These are phyloP conservation scores for Agelastica alni DNA, from an alignment of 2,888 invertebrate species.

Conservation along the genomic window DNA sequence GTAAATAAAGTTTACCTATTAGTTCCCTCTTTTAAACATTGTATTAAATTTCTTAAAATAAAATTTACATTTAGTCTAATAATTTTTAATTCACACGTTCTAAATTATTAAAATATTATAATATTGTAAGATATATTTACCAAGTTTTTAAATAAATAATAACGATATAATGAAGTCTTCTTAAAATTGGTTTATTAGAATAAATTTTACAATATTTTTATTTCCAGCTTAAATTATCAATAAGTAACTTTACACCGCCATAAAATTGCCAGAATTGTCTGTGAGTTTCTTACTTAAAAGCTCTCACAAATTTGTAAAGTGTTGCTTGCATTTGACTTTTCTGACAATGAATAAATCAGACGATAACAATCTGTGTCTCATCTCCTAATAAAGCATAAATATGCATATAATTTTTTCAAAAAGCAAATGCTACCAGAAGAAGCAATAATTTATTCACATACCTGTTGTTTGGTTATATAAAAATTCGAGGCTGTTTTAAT, in stretches of 20 bases:
- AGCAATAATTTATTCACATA: constrained; percentile 53
- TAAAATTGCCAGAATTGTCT: constrained; percentile 22
- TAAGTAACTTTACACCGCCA: constrained; percentile 11
- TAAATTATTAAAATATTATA: no score
- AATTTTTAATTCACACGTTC: no score
- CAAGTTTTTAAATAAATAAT: no score
- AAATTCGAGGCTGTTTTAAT: constrained; percentile 56
- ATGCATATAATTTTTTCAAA: constrained; percentile 46
- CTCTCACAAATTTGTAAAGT: constrained; percentile 31
- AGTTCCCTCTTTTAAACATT: no score
- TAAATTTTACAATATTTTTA: no score
- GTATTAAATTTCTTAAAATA: no score
- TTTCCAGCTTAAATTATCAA: no score
- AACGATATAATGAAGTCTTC: no score
- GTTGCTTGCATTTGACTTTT: constrained; percentile 29
- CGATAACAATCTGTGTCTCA: constrained; percentile 46
- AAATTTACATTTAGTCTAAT: no score
- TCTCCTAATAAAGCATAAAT: constrained; percentile 49
- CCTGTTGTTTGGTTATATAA: constrained; percentile 56
- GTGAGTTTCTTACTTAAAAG: constrained; percentile 14
- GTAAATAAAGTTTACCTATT: no score
- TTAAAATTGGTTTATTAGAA: no score
- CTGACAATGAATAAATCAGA: constrained; percentile 39
- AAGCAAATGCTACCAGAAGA: constrained; percentile 47
- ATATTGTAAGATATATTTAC: no score